A percentile compares a stretch with the other conserved stretches of the same genome.
Conservation (phyloP, 2,797 vertebrate species). For the Hippocampus kuda region DNA sequence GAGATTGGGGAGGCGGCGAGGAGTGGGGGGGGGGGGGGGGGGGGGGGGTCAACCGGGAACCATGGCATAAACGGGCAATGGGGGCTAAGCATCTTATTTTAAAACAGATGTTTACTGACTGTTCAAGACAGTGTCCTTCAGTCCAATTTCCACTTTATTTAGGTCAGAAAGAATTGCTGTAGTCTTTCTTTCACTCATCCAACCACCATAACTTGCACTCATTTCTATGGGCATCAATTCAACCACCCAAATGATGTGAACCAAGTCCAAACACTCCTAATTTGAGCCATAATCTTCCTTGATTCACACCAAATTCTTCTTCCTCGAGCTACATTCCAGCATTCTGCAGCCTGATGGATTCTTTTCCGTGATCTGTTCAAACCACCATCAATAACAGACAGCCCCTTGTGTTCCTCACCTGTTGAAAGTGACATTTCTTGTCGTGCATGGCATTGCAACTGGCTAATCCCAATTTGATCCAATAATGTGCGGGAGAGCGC, state of each 20-base stretch:
- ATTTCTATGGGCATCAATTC: neutral
- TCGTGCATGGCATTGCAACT: constrained; percentile 53
- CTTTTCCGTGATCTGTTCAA: neutral
- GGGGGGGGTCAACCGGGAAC: neutral
- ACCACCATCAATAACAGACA: neutral
- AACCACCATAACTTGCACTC: neutral
- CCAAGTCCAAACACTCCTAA: neutral
- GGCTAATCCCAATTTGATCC: constrained; percentile 67
- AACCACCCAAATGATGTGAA: neutral
- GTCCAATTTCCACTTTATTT: constrained; percentile 4
- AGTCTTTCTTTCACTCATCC: neutral
- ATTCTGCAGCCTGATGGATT: neutral
- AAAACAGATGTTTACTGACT: neutral
- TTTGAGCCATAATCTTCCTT: neutral
- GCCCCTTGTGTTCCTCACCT: neutral
- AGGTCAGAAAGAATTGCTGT: neutral
- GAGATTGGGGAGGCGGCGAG: constrained; percentile 2
- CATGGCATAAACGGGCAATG: neutral
- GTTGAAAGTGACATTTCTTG: constrained; percentile 6
- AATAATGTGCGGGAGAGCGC: constrained; percentile 55
- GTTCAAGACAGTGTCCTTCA: neutral
- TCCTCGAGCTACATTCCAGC: neutral
- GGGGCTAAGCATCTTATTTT: neutral
- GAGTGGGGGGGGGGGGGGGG: too few species aligned
- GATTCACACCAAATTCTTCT: neutral